A percentile compares a stretch with the other conserved stretches of the same genome.
Evolutionary conservation across 2,797 vertebrate genomes (phyloP).

Genomic region (Anguilla marmorata): DNA sequence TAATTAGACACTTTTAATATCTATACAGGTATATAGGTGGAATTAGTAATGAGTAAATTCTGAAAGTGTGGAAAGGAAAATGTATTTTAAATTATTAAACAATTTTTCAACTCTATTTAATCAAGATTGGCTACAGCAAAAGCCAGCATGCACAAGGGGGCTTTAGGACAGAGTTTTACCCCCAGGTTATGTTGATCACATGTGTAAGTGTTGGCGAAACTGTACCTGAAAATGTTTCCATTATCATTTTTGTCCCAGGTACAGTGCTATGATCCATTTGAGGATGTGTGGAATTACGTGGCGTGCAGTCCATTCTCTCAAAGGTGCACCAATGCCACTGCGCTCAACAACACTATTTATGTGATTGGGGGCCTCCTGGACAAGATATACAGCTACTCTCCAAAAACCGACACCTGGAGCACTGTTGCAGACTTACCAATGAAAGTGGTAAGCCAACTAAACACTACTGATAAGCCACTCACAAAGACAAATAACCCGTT

Average conservation of each 20-base stretch:
- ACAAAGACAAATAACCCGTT: background rate
- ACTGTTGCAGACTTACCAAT: conserved; percentile 66
- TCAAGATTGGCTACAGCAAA: background rate
- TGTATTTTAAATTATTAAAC: no score
- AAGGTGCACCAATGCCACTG: conserved; percentile 68
- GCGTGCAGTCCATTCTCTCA: conserved; percentile 71
- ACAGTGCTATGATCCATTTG: conserved; percentile 73
- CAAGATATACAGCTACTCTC: conserved; percentile 70
- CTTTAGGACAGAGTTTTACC: background rate
- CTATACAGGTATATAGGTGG: background rate
- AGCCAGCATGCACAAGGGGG: background rate
- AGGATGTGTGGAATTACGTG: conserved; percentile 63
- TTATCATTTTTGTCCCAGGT: conserved; percentile 60
- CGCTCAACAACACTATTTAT: conserved; percentile 71
- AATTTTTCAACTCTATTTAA: background rate
- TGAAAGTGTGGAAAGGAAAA: background rate
- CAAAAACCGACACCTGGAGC: conserved; percentile 65
- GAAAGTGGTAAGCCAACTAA: conserved; percentile 67
- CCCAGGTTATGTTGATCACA: background rate
- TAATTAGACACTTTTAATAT: background rate
- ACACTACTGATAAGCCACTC: background rate
- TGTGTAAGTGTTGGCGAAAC: background rate
- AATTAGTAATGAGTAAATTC: background rate
- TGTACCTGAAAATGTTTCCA: background rate
- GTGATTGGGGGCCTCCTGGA: conserved; percentile 75